Conservation (phyloP, 2,797 vertebrate genomes). For the Tympanoctomys barrerae region DNA sequence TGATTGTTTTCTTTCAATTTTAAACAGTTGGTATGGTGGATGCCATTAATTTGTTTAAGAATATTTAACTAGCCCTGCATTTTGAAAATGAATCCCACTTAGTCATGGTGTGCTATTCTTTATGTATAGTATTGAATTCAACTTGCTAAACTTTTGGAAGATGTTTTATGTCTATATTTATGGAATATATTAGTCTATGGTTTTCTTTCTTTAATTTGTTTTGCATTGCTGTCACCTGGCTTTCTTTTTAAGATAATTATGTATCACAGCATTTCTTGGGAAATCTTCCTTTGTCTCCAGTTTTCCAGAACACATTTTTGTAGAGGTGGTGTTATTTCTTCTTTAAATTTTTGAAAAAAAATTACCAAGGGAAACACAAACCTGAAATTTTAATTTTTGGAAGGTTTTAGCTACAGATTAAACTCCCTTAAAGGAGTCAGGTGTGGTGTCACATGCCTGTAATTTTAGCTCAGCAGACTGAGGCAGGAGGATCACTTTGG, state of each 20-base stretch:
- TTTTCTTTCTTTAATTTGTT: not conserved
- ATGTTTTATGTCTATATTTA: not conserved
- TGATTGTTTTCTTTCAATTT: not conserved
- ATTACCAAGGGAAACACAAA: not conserved
- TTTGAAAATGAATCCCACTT: not conserved
- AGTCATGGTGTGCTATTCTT: not conserved
- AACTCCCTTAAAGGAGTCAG: not conserved
- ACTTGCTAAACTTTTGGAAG: not conserved
- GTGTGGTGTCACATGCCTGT: not conserved
- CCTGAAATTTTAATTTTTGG: not conserved
- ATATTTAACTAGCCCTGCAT: not conserved
- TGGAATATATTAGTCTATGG: not conserved
- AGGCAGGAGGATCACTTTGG: not conserved
- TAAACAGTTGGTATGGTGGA: not conserved
- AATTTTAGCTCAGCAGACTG: not conserved
- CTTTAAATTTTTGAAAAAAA: not conserved
- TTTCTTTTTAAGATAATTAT: not conserved
- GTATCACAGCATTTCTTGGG: not conserved
- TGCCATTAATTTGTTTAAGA: not conserved
- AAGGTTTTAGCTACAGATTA: not conserved
- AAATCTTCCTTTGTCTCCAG: not conserved
- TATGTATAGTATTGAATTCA: not conserved
- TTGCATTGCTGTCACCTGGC: not conserved
- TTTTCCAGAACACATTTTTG: not conserved
- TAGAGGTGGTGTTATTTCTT: not conserved